phyloP scores from a whole-genome alignment of 2,888 invertebrate genomes.

The Caenorhabditis macrosperma region DNA sequence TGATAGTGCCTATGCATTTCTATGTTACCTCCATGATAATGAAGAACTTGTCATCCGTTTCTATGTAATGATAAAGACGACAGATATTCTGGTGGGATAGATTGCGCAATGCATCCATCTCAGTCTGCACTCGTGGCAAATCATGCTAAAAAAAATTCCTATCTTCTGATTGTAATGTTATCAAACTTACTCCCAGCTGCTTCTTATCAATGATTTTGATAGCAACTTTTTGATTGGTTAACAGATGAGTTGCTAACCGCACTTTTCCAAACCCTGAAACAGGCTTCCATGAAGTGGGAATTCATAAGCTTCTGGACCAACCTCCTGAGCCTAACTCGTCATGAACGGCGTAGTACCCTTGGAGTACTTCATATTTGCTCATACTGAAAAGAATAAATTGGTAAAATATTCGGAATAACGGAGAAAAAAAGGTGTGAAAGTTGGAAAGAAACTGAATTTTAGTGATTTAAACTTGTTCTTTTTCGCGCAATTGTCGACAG shows the following conservation, averaged over 20 bases:
- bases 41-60: constrained; percentile 87
- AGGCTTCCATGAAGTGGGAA: no score
- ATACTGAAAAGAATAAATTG: constrained; percentile 25
- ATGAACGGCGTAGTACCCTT: constrained; percentile 69
- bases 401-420: background rate
- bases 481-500: constrained; percentile 36
- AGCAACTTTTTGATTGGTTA: constrained; percentile 89
- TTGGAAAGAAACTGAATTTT: background rate
- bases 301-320: background rate
- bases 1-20: background rate
- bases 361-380: constrained; percentile 54
- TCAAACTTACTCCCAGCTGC: constrained; percentile 84
- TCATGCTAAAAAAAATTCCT: constrained; percentile 84
- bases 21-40: constrained; percentile 86
- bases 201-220: constrained; percentile 89
- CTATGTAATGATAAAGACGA: constrained; percentile 88
- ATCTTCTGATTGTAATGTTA: background rate
- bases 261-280: constrained; percentile 82
- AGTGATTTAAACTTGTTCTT: constrained; percentile 25
- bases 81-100: constrained; percentile 84
- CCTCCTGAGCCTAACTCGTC: constrained; percentile 83
- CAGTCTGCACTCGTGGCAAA: constrained; percentile 86
- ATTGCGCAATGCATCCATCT: constrained; percentile 84
- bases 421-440: constrained; percentile 15
- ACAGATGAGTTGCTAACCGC: constrained; percentile 86